phyloP scores from a whole-genome alignment of 2,113 vertebrate species.

The Cryptomyrus ogoouensis region DNA sequence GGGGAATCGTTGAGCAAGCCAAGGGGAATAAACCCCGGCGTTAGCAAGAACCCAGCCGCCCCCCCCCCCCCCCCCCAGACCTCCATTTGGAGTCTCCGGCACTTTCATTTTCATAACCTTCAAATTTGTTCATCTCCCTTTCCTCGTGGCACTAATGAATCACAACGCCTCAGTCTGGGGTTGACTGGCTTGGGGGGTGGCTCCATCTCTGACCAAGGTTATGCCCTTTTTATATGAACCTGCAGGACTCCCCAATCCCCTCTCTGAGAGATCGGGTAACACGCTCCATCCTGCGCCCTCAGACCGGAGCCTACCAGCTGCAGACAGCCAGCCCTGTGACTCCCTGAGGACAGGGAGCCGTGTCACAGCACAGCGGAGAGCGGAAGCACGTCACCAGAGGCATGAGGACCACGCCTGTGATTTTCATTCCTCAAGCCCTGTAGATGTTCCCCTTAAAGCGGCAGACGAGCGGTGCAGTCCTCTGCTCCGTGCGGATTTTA shows the following conservation, averaged over 20 bases:
- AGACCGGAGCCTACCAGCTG: neutral
- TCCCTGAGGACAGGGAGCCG: constrained; percentile 2
- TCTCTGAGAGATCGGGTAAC: neutral
- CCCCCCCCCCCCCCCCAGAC: neutral
- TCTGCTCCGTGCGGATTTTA: neutral
- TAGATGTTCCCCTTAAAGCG: neutral
- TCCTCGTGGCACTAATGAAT: neutral
- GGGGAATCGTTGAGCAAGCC: constrained; percentile 11
- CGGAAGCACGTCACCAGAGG: neutral
- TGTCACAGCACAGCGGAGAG: constrained; percentile 5
- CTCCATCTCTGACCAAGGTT: neutral
- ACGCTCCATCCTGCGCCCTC: neutral
- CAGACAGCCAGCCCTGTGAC: neutral
- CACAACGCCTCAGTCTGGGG: neutral
- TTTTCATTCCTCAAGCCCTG: neutral
- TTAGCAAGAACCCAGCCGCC: neutral
- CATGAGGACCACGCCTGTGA: neutral
- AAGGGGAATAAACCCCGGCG: neutral
- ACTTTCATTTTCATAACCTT: neutral
- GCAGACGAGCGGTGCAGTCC: neutral
- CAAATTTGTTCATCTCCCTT: neutral
- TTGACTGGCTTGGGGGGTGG: neutral
- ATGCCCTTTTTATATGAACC: neutral
- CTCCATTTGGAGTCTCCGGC: neutral
- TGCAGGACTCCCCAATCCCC: neutral